These are phyloP conservation scores for Heloderma charlesbogerti DNA, from an alignment of 2,113 vertebrate genomes.

Conservation along the genomic window DNA sequence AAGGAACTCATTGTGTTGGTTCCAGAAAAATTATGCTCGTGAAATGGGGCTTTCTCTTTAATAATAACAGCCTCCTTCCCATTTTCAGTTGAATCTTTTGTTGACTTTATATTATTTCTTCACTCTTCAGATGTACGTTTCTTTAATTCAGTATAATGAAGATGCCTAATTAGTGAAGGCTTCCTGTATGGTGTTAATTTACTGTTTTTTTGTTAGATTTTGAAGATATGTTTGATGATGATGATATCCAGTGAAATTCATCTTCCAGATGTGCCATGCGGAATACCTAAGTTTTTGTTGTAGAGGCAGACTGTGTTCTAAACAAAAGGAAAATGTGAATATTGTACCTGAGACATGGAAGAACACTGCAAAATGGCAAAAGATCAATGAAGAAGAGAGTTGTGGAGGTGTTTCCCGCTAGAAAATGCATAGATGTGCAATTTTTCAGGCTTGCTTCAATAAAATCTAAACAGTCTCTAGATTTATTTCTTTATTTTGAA, in stretches of 20 bases:
- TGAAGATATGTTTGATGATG: conserved; percentile 91
- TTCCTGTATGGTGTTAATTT: conserved; percentile 28
- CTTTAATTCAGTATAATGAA: not conserved
- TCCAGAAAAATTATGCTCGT: not conserved
- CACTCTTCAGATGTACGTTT: conserved; percentile 6
- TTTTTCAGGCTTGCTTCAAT: conserved; percentile 69
- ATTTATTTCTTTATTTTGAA: not conserved
- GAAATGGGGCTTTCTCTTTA: not conserved
- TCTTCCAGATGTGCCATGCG: conserved; percentile 20
- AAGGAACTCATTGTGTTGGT: not conserved
- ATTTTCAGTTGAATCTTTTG: not conserved
- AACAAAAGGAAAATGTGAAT: not conserved
- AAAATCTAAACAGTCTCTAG: conserved; percentile 64
- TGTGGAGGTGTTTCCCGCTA: conserved; percentile 32
- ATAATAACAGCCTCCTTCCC: not conserved
- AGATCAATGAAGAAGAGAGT: conserved; percentile 1
- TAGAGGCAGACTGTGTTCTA: conserved; percentile 44
- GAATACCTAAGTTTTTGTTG: conserved; percentile 46
- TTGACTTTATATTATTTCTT: not conserved
- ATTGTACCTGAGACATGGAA: conserved; percentile 23
- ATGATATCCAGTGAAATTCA: conserved; percentile 86
- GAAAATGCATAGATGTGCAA: conserved; percentile 24
- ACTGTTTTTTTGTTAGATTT: conserved; percentile 78
- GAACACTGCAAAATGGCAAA: conserved; percentile 10
- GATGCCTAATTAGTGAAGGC: not conserved